These are phyloP conservation scores for Pteronura brasiliensis DNA, from an alignment of 2,113 vertebrate species.

Conservation along the genomic window DNA sequence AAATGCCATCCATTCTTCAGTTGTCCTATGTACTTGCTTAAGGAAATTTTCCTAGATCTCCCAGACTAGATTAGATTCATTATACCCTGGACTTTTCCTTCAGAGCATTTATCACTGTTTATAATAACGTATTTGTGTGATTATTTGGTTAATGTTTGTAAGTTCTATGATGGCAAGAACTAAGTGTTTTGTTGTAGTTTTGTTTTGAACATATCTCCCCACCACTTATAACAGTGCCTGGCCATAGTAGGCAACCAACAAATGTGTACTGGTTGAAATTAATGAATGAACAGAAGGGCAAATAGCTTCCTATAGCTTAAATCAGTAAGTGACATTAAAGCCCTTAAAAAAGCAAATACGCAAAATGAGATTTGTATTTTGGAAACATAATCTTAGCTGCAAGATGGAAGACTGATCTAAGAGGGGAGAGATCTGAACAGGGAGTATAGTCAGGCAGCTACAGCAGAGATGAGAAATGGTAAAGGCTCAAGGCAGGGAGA, in stretches of 20 bases:
- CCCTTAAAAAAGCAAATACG: neutral
- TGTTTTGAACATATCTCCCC: neutral
- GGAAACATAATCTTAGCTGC: neutral
- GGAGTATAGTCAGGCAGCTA: neutral
- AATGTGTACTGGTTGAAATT: neutral
- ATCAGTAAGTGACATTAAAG: neutral
- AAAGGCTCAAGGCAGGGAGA: neutral
- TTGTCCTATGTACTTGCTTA: neutral
- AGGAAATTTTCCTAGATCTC: neutral
- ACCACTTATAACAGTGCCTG: neutral
- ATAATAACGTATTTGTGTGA: neutral
- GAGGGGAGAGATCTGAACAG: neutral
- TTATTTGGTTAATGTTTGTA: neutral
- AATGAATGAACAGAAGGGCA: neutral
- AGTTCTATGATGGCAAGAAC: neutral
- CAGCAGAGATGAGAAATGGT: neutral
- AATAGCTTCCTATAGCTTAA: neutral
- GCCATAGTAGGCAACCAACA: neutral
- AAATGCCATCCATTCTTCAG: neutral
- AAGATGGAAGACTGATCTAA: neutral
- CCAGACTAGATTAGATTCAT: neutral
- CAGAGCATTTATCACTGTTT: neutral
- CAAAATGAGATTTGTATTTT: constrained; percentile 14
- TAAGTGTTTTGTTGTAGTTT: neutral
- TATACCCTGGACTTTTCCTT: neutral